Evolutionary conservation across 2,888 invertebrate genomes (phyloP), one percentile per base, ranked within the genome.

Genomic region (Phorcus lineatus): DNA sequence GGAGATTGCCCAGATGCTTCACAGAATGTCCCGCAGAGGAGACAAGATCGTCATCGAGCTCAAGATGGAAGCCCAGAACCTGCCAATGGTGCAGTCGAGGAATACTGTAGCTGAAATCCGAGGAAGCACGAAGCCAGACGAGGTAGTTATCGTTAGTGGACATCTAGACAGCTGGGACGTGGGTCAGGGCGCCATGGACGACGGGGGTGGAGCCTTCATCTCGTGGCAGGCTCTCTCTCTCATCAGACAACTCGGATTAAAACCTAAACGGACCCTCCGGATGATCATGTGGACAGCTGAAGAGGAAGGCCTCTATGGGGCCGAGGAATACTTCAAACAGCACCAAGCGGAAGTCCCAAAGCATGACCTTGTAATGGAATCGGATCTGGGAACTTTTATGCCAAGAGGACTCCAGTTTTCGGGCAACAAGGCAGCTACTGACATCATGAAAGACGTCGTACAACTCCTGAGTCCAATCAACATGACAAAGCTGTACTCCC

Each of bases 131-230:
- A 88, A 86, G 66, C 90, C 90, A 17, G 80, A 89, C n/a, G 82
- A 87, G 81, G 94, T 96, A 0, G 96, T 97, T 0, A 94, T 97
- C 22, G 95, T 97, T 19, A 96, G 96, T 2, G 97, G 97, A 16
- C 97, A 97, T 92, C 94, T 97, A 31, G 97, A 97, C 90, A 96
- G 96, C 90, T 97, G 97, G 97, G 97, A 97, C 92, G 96, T 97
- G 16, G 97, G 97, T 55, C 95, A 96, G 87, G 97, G 97, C 19
- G 97, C 97, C 4, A 96, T 97, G 96, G 97, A 97, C 91, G 97
- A 97, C 88, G 94, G 93, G 2, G 97, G 96, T 80, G 97, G 97
- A 74, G 95, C 96, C 31, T 96, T 97, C 87, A 95, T 97, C 53
- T 96, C 96, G 31, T 96, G 96, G 96, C 95, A 95, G 84, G 95